Evolutionary conservation across 2,113 vertebrate genomes (phyloP).

Genomic region (Neolamprologus longior): DNA sequence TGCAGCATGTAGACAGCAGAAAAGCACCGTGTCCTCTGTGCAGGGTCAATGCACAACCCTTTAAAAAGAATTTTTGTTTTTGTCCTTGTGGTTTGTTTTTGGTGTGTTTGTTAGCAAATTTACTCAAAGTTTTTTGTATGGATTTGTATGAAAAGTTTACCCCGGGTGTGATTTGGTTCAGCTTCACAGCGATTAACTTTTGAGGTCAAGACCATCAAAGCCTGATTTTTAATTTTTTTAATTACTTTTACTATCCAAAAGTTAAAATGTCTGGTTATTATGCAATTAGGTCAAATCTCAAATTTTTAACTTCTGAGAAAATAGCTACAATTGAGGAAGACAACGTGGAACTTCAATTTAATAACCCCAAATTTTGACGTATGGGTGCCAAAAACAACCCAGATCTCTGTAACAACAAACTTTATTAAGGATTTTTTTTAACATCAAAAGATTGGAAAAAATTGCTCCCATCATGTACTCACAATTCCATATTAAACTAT

Average conservation of each 20-base stretch:
- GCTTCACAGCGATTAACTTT: neutral
- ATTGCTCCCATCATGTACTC: neutral
- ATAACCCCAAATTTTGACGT: neutral
- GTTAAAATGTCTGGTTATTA: neutral
- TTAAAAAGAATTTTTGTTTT: accelerated
- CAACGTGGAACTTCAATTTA: accelerated
- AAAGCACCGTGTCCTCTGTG: neutral
- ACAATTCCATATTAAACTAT: neutral
- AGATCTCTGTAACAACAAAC: neutral
- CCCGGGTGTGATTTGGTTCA: neutral
- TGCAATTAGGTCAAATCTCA: neutral
- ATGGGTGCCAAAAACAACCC: neutral
- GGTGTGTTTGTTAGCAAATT: neutral
- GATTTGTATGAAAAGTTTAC: neutral
- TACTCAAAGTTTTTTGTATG: neutral
- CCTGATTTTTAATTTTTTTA: neutral
- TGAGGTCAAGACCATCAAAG: neutral
- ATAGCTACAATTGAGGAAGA: neutral
- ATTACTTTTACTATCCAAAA: neutral
- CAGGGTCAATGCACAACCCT: neutral
- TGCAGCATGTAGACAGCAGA: neutral
- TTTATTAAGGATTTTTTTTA: neutral
- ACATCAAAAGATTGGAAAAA: accelerated
- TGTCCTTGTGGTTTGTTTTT: neutral
- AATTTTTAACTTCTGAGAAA: neutral